Base-by-base conservation (phyloP, 1,140 invertebrate genomes). In the Lasaia peninsularis region DNA sequence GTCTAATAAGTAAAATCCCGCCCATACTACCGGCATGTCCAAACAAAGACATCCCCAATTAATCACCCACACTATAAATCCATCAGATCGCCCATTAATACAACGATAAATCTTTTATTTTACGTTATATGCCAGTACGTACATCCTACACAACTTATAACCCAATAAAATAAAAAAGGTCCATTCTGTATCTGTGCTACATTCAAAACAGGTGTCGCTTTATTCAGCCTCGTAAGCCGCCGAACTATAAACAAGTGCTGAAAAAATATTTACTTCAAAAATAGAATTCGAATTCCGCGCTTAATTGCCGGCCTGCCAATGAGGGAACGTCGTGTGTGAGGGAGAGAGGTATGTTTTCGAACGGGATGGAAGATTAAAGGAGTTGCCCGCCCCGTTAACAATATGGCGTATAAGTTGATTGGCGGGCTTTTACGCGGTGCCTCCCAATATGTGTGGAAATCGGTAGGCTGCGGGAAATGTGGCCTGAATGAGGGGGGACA, bases 251-350 rank as follows among this genome's bases (percentile, higher is more conserved):
- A 80, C 80, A 71, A 73, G 71, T 65, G 58, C 84, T 86, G 84
- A 88, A 88, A 88, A 88, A 88, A 85, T 72, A 88, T 86, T 88
- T 83, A 83, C 82, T 80, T 80, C 81, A 82, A 88, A 88, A 88
- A 88, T 88, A 88, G 85, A 85, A 81, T 86, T 86, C 75, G 77
- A 86, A 88, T 86, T 86, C 82, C 82, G 85, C 82, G 85, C 75
- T 85, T 86, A 88, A 88, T 88, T 86, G 81, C 80, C 67, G 65
- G 63, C 66, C 80, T 71, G 80, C 85, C 85, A 88, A 88, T 88
- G 75, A 79, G 75, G 62, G 71, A 21, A 60, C 67, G 72, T 35
- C 50, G 67, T 49, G 81, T 75, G 81, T 58, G 84, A 84, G 73
- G 61, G 65, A 65, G 81, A 76, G 31, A 37, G 67, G 55, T 50